Evolutionary conservation across 2,113 vertebrate genomes (phyloP).

Genomic region (Callaeas wilsoni): DNA sequence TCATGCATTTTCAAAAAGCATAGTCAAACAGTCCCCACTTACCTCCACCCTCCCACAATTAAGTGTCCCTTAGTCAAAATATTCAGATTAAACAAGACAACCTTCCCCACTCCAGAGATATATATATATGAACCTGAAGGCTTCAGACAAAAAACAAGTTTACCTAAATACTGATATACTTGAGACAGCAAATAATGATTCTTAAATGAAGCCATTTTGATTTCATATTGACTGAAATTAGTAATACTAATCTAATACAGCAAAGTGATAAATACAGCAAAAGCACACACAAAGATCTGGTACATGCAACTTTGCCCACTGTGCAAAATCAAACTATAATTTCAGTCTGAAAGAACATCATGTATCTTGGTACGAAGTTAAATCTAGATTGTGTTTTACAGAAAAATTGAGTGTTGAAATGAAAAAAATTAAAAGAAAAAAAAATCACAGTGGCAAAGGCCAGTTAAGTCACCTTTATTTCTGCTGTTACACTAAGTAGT

Average conservation of each 20-base stretch:
- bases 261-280: not conserved
- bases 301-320: not conserved
- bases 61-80: not conserved
- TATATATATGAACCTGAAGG: not conserved
- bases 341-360: not conserved
- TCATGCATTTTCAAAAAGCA: not conserved
- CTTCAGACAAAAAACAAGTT: not conserved
- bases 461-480: not conserved
- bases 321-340: not conserved
- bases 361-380: not conserved
- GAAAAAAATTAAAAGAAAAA: not conserved
- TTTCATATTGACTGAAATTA: not conserved
- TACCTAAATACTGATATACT: not conserved
- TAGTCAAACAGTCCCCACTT: accelerated
- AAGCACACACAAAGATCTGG: not conserved
- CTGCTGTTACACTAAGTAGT: not conserved
- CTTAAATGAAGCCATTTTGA: not conserved
- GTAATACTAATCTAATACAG: not conserved
- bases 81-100: not conserved
- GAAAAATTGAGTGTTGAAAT: not conserved
- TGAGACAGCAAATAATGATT: not conserved
- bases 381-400: not conserved
- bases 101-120: not conserved
- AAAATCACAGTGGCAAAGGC: not conserved
- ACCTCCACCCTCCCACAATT: not conserved